Conservation (phyloP, 2,113 vertebrate species). For the Marmota monax region DNA sequence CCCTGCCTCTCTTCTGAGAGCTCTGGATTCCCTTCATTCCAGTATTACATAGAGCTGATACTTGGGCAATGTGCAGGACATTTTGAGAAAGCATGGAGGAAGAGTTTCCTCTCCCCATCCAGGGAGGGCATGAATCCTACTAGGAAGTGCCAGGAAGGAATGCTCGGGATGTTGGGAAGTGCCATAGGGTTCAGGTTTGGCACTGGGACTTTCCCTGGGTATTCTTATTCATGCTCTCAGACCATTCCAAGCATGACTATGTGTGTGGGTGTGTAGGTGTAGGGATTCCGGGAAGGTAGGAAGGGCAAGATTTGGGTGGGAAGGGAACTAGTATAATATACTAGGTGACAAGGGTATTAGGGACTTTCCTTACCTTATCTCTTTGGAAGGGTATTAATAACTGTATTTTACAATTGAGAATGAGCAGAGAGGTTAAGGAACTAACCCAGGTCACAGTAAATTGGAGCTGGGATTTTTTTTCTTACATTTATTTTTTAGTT, state of each 20-base stretch:
- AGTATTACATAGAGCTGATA: not conserved
- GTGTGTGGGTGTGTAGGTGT: not conserved
- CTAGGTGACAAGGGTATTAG: not conserved
- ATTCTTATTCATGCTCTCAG: not conserved
- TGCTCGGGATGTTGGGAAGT: conserved; percentile 9
- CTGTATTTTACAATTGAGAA: not conserved
- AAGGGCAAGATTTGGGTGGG: not conserved
- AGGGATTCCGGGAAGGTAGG: not conserved
- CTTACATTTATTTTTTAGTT: no score
- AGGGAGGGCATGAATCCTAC: not conserved
- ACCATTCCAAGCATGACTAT: not conserved
- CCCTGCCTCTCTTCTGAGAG: not conserved
- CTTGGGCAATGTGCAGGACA: not conserved
- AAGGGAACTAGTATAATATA: not conserved
- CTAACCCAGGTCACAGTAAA: conserved; percentile 1
- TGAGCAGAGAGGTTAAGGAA: conserved; percentile 41
- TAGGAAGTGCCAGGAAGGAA: conserved; percentile 31
- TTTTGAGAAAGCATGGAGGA: not conserved
- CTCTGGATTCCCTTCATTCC: not conserved
- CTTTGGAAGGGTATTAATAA: conserved; percentile 34
- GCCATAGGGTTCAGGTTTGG: not conserved
- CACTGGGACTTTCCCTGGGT: conserved; percentile 41
- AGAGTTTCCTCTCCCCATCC: not conserved
- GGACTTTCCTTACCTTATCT: conserved; percentile 15
- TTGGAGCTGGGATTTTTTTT: not conserved